Evolutionary conservation across 2,888 invertebrate species (phyloP).

Genomic region (Machimus atricapillus): DNA sequence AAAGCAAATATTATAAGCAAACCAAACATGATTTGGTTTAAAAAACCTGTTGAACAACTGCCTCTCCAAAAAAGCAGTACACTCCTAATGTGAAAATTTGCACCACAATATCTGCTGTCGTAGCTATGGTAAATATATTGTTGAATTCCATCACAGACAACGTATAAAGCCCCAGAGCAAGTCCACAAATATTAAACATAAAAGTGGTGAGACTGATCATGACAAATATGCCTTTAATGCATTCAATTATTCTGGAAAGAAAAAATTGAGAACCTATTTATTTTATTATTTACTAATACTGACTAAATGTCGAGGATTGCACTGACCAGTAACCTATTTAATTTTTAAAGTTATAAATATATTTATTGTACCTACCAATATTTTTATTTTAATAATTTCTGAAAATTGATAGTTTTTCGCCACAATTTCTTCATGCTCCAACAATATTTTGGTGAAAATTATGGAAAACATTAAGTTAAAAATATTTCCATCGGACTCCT

Average conservation of each 20-base stretch:
- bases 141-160: neutral
- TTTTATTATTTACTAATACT: neutral
- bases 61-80: neutral
- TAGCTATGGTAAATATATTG: neutral
- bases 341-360: too few species aligned
- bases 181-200: neutral
- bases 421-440: too few species aligned
- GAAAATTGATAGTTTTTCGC: too few species aligned
- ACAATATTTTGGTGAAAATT: too few species aligned
- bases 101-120: neutral
- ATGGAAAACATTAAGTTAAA: too few species aligned
- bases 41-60: neutral
- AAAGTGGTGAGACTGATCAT: neutral
- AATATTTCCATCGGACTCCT: too few species aligned
- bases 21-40: too few species aligned
- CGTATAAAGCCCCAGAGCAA: neutral
- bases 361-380: too few species aligned
- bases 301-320: too few species aligned
- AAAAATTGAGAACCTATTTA: neutral
- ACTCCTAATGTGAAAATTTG: neutral
- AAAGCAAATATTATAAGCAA: too few species aligned
- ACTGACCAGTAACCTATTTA: too few species aligned
- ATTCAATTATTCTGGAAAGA: neutral
- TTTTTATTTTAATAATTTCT: too few species aligned
- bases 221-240: neutral